Percentiles rank a stretch among this genome's conserved stretches.
Evolutionary conservation across 2,113 vertebrate genomes (phyloP).

Genomic region (Hyaena hyaena): DNA sequence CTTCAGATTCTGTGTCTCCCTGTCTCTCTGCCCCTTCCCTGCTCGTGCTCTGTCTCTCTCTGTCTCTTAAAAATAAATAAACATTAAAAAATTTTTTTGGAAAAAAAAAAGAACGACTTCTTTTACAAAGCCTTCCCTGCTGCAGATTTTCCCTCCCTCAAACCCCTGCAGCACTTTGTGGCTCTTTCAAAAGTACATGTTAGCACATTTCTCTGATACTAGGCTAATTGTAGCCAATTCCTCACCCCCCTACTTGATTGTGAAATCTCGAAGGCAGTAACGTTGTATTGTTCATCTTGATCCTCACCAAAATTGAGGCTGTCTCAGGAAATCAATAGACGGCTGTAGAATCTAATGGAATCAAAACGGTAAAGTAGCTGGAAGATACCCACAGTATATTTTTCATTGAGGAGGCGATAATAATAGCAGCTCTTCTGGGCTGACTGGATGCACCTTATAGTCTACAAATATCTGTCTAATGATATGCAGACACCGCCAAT

Average conservation of each 20-base stretch:
- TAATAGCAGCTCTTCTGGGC: not conserved
- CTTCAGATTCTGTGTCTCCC: too few species aligned
- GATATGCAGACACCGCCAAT: not conserved
- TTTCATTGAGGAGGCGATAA: not conserved
- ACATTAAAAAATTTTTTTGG: too few species aligned
- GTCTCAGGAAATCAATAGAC: not conserved
- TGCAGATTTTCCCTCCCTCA: not conserved
- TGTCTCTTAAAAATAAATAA: too few species aligned
- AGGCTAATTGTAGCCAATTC: conserved; percentile 14
- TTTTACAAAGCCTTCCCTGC: not conserved
- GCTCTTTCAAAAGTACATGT: not conserved
- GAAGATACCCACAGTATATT: not conserved
- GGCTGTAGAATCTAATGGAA: conserved; percentile 19
- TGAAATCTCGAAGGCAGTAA: not conserved
- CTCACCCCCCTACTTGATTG: not conserved
- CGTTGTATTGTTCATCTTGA: not conserved
- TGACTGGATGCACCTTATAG: not conserved
- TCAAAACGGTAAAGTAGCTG: not conserved
- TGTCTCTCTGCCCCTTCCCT: too few species aligned
- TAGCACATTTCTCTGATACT: not conserved
- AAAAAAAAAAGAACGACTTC: not conserved
- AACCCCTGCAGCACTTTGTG: not conserved
- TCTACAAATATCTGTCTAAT: not conserved
- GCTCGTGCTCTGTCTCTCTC: too few species aligned
- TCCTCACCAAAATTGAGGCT: not conserved